A percentile compares a stretch with the other conserved stretches of the same genome.
phyloP scores from a whole-genome alignment of 2,888 invertebrate species.

The Yponomeuta malinellus region DNA sequence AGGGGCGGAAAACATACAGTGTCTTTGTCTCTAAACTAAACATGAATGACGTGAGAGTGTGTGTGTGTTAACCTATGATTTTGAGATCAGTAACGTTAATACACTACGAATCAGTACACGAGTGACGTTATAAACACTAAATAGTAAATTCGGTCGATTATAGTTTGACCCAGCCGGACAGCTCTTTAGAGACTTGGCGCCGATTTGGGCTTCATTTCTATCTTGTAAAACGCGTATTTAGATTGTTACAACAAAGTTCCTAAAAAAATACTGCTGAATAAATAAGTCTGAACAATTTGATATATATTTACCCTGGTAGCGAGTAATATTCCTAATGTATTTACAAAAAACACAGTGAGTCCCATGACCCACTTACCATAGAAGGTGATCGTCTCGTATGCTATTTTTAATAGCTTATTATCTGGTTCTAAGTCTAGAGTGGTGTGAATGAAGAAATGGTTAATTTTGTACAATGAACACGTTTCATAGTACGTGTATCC shows the following conservation, averaged over 20 bases:
- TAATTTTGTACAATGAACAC: too few species aligned
- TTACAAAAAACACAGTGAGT: background rate
- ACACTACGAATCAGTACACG: background rate
- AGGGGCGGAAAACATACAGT: background rate
- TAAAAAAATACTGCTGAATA: background rate
- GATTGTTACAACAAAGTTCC: too few species aligned
- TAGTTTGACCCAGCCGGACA: background rate
- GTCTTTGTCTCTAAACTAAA: background rate
- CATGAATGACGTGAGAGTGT: background rate
- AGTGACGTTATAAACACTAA: background rate
- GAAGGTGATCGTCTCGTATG: too few species aligned
- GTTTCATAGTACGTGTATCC: too few species aligned
- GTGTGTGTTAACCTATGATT: background rate
- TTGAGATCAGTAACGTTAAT: constrained; percentile 1
- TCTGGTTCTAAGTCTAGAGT: too few species aligned
- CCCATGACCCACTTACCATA: too few species aligned
- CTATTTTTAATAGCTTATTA: too few species aligned
- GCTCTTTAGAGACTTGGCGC: background rate
- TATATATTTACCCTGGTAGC: background rate
- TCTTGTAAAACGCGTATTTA: background rate
- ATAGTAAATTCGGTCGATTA: background rate
- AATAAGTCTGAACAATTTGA: background rate
- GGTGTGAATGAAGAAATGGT: too few species aligned
- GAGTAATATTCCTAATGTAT: background rate
- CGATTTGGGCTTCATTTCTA: background rate